phyloP scores from a whole-genome alignment of 2,888 invertebrate species.

The Pasiphila rectangulata region DNA sequence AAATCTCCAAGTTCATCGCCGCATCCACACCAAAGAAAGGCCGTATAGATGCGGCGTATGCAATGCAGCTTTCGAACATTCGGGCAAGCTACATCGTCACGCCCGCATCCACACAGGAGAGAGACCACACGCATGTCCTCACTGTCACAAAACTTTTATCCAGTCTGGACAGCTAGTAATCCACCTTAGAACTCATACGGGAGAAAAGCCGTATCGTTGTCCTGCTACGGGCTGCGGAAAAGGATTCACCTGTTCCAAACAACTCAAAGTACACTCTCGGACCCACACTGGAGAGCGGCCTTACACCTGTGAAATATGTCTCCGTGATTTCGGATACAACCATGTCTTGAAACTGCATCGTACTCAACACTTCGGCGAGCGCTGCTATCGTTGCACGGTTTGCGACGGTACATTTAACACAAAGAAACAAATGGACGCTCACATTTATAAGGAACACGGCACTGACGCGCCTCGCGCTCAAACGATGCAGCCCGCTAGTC shows the following conservation, averaged over 20 bases:
- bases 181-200: conserved; percentile 94
- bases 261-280: conserved; percentile 93
- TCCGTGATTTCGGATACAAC: conserved; percentile 94
- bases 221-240: conserved; percentile 92
- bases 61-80: conserved; percentile 93
- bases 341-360: conserved; percentile 94
- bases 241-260: conserved; percentile 95
- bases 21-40: conserved; percentile 95
- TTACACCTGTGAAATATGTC: conserved; percentile 94
- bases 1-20: conserved; percentile 92
- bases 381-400: conserved; percentile 95
- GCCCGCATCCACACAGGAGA: conserved; percentile 95
- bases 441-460: conserved; percentile 83
- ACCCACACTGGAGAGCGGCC: conserved; percentile 96
- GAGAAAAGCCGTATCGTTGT: conserved; percentile 91
- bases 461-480: conserved; percentile 74
- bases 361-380: conserved; percentile 94
- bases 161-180: conserved; percentile 95
- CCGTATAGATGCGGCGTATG: conserved; percentile 95
- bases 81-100: conserved; percentile 93
- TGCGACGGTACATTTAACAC: conserved; percentile 95
- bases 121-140: conserved; percentile 92
- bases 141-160: conserved; percentile 94
- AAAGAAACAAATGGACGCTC: conserved; percentile 94
- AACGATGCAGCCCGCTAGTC: conserved; percentile 51